Percentiles rank a stretch among this genome's conserved stretches.
Conservation (phyloP, 2,797 vertebrate genomes). For the Crenuchus spilurus region DNA sequence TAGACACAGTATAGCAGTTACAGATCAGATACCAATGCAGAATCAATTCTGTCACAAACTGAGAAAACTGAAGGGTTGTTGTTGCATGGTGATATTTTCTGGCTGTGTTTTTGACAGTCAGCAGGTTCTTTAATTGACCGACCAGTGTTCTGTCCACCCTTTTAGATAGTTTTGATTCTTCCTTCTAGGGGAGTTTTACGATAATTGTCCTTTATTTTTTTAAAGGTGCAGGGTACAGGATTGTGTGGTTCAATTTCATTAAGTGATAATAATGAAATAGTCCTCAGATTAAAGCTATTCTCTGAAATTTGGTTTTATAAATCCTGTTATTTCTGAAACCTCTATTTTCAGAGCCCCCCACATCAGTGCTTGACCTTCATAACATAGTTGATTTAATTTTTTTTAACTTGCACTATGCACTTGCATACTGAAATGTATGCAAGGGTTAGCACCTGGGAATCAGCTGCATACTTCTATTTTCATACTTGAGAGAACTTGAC, state of each 20-base stretch:
- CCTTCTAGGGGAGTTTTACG: conserved; percentile 15
- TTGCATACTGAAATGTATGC: too few relatives aligned
- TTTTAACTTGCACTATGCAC: too few relatives aligned
- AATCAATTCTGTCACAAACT: conserved; percentile 68
- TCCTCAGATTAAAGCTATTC: neutral
- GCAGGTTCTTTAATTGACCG: conserved; percentile 71
- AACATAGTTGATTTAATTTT: too few relatives aligned
- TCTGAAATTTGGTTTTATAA: neutral
- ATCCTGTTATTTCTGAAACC: neutral
- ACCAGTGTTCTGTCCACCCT: conserved; percentile 74
- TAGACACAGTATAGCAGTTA: too few relatives aligned
- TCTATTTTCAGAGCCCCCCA: neutral
- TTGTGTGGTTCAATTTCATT: neutral
- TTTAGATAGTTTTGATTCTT: conserved; percentile 55
- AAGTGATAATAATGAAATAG: neutral
- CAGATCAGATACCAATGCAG: conserved; percentile 77
- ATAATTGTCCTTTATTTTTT: conserved; percentile 73
- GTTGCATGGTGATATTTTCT: conserved; percentile 60
- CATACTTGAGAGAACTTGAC: too few relatives aligned
- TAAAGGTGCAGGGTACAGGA: conserved; percentile 73
- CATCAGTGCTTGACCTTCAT: neutral
- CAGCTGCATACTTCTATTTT: too few relatives aligned
- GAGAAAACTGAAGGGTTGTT: conserved; percentile 38
- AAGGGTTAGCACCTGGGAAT: too few relatives aligned
- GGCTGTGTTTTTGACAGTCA: conserved; percentile 73